These are phyloP conservation scores for Theonella swinhoei DNA, from an alignment of 37 sponge, comb jelly and placozoan species.

Conservation along the genomic window DNA sequence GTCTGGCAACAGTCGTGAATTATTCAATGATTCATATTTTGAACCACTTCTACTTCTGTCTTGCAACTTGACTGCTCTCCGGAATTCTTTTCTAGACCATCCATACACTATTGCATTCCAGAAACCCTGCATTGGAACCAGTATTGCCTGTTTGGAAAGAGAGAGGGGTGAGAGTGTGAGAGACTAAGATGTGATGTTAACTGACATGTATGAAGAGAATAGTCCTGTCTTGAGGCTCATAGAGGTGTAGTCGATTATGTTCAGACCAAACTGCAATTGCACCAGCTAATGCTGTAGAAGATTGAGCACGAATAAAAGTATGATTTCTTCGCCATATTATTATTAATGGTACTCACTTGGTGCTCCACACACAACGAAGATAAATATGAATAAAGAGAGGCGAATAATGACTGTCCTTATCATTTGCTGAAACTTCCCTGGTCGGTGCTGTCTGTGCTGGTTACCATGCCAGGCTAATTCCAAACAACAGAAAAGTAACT, in stretches of 20 bases:
- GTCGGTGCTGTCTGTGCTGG: not conserved
- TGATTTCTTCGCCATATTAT: too few species aligned
- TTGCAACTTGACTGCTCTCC: constrained; percentile 19
- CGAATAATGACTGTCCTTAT: constrained; percentile 42
- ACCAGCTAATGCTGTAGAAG: constrained; percentile 45
- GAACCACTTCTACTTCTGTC: not conserved
- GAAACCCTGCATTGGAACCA: constrained; percentile 73
- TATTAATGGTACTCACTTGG: constrained; percentile 52
- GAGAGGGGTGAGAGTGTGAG: not conserved
- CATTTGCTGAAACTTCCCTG: not conserved
- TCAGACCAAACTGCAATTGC: constrained; percentile 52
- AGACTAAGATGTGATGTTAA: not conserved
- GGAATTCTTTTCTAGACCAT: constrained; percentile 68
- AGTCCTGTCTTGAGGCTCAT: constrained; percentile 41
- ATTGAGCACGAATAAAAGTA: not conserved
- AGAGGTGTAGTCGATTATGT: not conserved
- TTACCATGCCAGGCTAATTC: not conserved
- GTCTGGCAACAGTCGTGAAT: not conserved
- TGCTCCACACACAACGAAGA: constrained; percentile 63
- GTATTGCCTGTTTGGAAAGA: constrained; percentile 52
- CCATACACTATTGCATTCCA: constrained; percentile 78
- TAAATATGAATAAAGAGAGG: constrained; percentile 49
- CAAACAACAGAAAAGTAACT: too few species aligned
- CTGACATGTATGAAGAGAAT: constrained; percentile 69
- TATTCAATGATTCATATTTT: constrained; percentile 28